Evolutionary conservation across 2,113 vertebrate genomes (phyloP), one percentile per base, ranked within the genome.

Genomic region (Silurus meridionalis): DNA sequence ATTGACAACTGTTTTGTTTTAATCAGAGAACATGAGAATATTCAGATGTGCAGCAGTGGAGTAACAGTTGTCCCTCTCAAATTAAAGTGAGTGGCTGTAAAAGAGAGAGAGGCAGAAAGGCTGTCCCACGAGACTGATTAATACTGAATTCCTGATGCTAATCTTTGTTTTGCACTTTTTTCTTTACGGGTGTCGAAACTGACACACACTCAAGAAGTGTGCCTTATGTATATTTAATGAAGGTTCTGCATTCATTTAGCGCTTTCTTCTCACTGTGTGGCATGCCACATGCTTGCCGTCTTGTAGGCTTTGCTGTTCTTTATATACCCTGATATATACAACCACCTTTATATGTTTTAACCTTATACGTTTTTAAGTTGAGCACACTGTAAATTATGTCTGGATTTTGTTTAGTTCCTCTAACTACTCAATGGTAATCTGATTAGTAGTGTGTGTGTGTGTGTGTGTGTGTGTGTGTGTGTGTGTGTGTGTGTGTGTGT

Each of bases 81-180:
- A 89, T 89, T 83, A 88, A 84, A 89, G 81, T 63, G 37, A 82
- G 71, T 58, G 61, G 61, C 84, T 86, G 28, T 25, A 55, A 84
- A 53, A 50, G 50, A 57, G 80, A n/a, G 78, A 48, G 71, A 66
- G 81, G 8, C 63, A 28, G 55, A 74, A 50, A 75, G 79, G n/a
- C 28, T 52, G 71, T 88, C 91, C 88, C 89, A 60, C 0, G 91
- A 87, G 91, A 87, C 89, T 90, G 88, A 91, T 91, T 91, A 91
- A 91, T 89, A 88, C 85, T 85, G 82, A 88, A 89, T 84, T 88
- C 88, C 88, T 89, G 88, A 91, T 91, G 90, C 88, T 89, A 89
- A 90, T 91, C 89, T 90, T 91, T 90, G 89, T 86, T 89, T 91
- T 91, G 87, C 88, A 85, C 83, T 85, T 87, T 89, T 89, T 86